Base-by-base conservation (phyloP, 2,797 vertebrate species). In the Melanotaenia boesemani region DNA sequence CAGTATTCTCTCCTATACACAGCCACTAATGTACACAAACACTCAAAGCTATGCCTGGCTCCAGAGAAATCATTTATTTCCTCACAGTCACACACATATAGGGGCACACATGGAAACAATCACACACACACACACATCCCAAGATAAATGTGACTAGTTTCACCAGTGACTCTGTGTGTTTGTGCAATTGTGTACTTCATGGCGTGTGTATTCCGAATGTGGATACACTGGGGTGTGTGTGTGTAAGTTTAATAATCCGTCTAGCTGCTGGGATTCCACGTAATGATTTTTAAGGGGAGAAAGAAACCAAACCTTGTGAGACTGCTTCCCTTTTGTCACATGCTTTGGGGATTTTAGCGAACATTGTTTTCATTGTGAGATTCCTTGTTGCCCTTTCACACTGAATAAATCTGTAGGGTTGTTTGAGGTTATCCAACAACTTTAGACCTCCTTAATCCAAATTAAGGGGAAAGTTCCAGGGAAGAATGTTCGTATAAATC, bases 271-370 rank as follows among this genome's bases (percentile, higher is more conserved):
- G 63, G 64, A 70, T 72, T 76, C 72, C 32, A 60, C 74, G 63
- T 74, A 67, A 67, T 80, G 62, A 74, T 78, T 81, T 86, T 79
- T 59, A 50, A 74, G 37, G 16, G 56, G 62, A 64, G 48, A 76
- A 68, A 56, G 55, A 1, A 77, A 77, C 34, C 66, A 50, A 56
- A 67, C 81, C 80, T 72, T 70, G 69, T 89, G 83, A 85, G 79
- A 70, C 77, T 69, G 79, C 81, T 76, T 83, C 79, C 83, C 56
- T 90, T 78, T 81, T 70, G 79, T 62, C 80, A 81, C 83, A 87
- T 85, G 65, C 72, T 86, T 82, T 72, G 26, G 73, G 84, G 88
- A 86, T 86, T 90, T 88, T 11, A 62, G 63, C 67, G 76, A 55
- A 80, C 76, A 70, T 81, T 75, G 68, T 88, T 84, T 68, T 67